Base-by-base conservation (phyloP, 30 jellyfish, hydroid and myxozoan genomes). In the Hydractinia echinata region DNA sequence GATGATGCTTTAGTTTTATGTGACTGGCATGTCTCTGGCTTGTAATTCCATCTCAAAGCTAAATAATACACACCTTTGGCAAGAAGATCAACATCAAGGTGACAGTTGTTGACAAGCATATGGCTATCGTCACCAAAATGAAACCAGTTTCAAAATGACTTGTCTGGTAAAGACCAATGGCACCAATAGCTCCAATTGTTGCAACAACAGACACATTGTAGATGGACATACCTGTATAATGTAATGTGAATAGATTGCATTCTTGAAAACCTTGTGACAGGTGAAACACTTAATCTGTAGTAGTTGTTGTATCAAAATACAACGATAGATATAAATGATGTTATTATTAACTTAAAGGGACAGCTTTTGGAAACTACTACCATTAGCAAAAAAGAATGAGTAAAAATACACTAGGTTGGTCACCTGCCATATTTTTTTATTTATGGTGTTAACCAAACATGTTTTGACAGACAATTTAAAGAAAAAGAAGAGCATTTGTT, bases 161-260 rank as follows among this genome's bases (percentile, higher is more conserved):
- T 4, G 95, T 74, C 39, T 64, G 67, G 72, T 86, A 66, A 68
- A 91, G 76, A 39, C 95, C 97, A 51, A 77, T 72, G 8, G 91
- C 62, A 18, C 94, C 79, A 53, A 83, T 81, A 66, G 81, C 94
- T 6, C 94, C 97, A 66, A 91, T 69, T 10, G 94, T 87, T 0
- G 95, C 83, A 52, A 91, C 50, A 6, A 92, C 95, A 49, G 91
- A 87, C 39, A 91, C 97, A 71, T 91, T 91, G 82, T 91, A 91
- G 0, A 91, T 94, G 8, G 97, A 94, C 97, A 91, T 82, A 8
- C 97, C 97, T 79, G 82, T 80, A 86, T 58, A 11, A n/a, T 48
- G 39, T 6, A 44, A 64, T 7, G 19, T n/a, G 8, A 64, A 64
- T 13, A 64, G 8, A 1, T n/a, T 64, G 4, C 10, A n/a, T 51